Base-by-base conservation (phyloP, 92 coral and sea anemone genomes). In the Ricordea florida region DNA sequence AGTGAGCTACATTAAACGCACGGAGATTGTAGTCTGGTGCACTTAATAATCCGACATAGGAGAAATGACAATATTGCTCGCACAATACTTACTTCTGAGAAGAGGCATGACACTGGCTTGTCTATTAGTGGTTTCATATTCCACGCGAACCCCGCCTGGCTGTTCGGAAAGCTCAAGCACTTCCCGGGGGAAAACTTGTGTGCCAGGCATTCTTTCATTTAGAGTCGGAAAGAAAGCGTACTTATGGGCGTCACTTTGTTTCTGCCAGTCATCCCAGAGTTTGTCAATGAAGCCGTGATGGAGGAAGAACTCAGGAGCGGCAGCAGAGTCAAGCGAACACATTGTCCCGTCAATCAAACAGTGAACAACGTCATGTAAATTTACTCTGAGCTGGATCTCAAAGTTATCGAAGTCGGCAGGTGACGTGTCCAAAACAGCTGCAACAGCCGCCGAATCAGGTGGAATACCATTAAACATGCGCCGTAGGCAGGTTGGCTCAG, bases 271-370 rank as follows among this genome's bases (percentile, higher is more conserved):
- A 31, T 21, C 78, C 98, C 98, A 93, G 44, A 93, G 66, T 71
- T 93, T 93, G 68, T 93, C 98, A 33, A 93, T 63, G 66, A 84
- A 84, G 11, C 87, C 98, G 33, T 93, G 98, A 47, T 91, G 97
- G 33, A 93, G 87, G 40, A 93, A 90, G 49, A 93, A 93, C 76
- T 93, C 98, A 1, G 98, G 98, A 34, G 98, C 98, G 22, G 83
- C 62, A 10, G 98, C 91, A 5, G 98, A 80, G 24, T 93, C 92
- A 4, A 84, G 4, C 8, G 84, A 51, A 38, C 97, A 90, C 98
- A 93, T 93, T 0, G 92, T 90, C 0, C 97, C 97, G 1, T 76
- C 83, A 11, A 93, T 93, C 60, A 81, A 52, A 29, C 97, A 93
- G 61, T 87, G 92, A 15, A 93, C 89, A 4, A 75, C 71, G 42